Base-by-base conservation (phyloP, 2,888 invertebrate genomes). In the Dynastes hyllus region DNA sequence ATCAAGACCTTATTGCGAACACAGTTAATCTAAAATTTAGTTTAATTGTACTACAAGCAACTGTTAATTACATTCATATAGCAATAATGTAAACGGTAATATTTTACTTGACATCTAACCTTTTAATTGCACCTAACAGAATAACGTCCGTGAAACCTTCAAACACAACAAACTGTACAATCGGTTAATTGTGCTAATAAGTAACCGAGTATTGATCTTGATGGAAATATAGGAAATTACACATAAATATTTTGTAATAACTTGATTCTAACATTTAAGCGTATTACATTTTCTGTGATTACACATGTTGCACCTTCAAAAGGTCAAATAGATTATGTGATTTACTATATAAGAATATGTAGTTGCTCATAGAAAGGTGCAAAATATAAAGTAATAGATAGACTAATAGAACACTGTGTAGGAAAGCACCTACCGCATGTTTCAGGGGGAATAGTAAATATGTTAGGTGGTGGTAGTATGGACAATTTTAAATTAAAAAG, bases 11-110 rank as follows among this genome's bases (percentile, higher is more conserved):
- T 29, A 27, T 53, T 29, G 53, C 29, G 16, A 70, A 53, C 53
- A 3, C 51, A 32, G 70, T 51, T 70, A 50, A 70, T 70, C 70
- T 70, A 70, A 70, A 70, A 70, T 70, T 51, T 53, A 70, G 70
- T 53, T 70, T 70, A 70, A 70, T 70, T 70, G 70, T 55, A 9
- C 27, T 8, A 29, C 70, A 32, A 53, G 70, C 53, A 70, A 70
- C 70, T 70, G 53, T 70, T 70, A 70, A 70, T 70, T 70, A 70
- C 70, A 70, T 53, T 53, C 53, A 51, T 70, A 70, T 70, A 70
- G 53, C 13, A 53, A 53, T 53, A 70, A 70, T 9, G 53, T 27
- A 53, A 70, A 70, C 70, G 70, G 53, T 70, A 70, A 70, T 70
- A 70, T 53, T 51, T 65, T 65, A 65, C 51, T 65, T 65, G 65